Base-by-base conservation (phyloP, 1,140 invertebrate species). In the Odontomachus brunneus region DNA sequence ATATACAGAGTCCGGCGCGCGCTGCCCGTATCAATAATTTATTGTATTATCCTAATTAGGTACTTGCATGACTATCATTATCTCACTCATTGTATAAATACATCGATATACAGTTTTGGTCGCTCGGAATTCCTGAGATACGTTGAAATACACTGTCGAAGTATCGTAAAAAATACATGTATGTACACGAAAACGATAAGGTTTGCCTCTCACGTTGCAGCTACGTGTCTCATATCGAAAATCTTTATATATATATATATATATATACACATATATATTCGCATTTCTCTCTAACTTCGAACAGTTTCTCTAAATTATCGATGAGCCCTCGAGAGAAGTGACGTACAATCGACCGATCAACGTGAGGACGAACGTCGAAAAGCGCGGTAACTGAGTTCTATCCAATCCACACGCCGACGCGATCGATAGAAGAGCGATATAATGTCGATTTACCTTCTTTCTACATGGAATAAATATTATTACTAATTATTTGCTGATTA, bases 31-130 rank as follows among this genome's bases (percentile, higher is more conserved):
- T 78, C 26, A 89, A 90, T 90, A 91, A 90, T 90, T 91, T 44
- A 89, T n/a, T n/a, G 74, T 84, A 67, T 83, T 74, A 83, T 75
- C 60, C 72, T 44, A 53, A 59, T 89, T 85, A 88, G 76, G 69
- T 89, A 90, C 88, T 84, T 48, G 82, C 78, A 86, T 89, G 90
- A 91, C 90, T 91, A 91, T 89, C 80, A 83, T 88, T 57, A 44
- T 86, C 78, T 89, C 89, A 86, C 84, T 83, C 82, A 57, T 60
- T 69, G 60, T 62, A n/a, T n/a, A 67, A 60, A 84, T 55, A 82
- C n/a, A 65, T 19, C 24, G 19, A 78, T 29, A 29, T n/a, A 67
- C 49, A 75, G 33, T 81, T 86, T 66, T 44, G 38, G 33, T 74
- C 51, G 29, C 17, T 53, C 51, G n/a, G 76, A 49, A 33, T 78